These are phyloP conservation scores for Rhinolophus ferrumequinum DNA, from an alignment of 2,113 vertebrate species.

Conservation along the genomic window DNA sequence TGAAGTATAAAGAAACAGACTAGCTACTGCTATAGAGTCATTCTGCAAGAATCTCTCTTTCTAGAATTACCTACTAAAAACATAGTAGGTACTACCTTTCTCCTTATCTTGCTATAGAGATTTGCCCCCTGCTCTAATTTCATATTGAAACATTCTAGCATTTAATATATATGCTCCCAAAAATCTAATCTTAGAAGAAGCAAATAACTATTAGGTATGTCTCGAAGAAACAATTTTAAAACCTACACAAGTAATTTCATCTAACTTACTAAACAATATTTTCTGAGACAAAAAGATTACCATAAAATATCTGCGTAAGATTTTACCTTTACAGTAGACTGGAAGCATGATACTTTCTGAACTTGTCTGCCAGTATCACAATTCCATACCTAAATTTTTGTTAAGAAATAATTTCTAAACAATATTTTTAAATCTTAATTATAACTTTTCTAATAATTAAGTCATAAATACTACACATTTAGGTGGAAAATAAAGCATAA, in stretches of 20 bases:
- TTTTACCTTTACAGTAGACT: conserved; percentile 96
- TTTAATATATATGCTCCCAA: background rate
- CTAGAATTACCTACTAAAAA: background rate
- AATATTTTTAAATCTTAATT: conserved; percentile 43
- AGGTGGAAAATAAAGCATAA: conserved; percentile 48
- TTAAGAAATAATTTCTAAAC: conserved; percentile 72
- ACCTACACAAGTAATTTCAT: conserved; percentile 14
- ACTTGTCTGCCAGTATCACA: conserved; percentile 90
- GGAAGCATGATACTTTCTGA: conserved; percentile 92
- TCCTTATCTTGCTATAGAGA: background rate
- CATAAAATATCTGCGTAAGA: background rate
- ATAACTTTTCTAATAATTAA: conserved; percentile 39
- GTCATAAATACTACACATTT: background rate
- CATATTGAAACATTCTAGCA: conserved; percentile 31
- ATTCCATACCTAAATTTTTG: conserved; percentile 91
- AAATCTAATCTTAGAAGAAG: conserved; percentile 20
- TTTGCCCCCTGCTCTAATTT: background rate
- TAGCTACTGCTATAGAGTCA: background rate
- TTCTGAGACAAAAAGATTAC: conserved; percentile 21
- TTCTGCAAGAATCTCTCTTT: background rate
- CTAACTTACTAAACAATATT: background rate
- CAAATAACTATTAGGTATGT: background rate
- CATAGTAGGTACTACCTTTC: background rate
- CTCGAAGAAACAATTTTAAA: conserved; percentile 6
- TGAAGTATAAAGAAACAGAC: background rate